Conservation (phyloP, 1,140 invertebrate genomes). For the Antheraea pernyi region DNA sequence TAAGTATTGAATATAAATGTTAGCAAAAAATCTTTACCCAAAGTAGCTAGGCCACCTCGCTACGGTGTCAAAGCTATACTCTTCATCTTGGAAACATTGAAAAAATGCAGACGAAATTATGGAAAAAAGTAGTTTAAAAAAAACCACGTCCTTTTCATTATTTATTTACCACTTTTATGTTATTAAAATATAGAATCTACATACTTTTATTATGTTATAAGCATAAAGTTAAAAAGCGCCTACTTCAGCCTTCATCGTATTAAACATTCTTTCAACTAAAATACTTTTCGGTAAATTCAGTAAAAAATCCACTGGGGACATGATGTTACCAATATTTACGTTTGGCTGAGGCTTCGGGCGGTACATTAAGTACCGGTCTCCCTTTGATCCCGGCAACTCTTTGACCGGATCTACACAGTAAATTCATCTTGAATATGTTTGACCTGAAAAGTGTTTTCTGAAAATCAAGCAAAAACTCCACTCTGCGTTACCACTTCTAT, state of each 20-base stretch:
- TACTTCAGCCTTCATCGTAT: neutral
- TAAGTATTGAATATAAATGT: too few relatives aligned
- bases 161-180: too few relatives aligned
- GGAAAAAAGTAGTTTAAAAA: too few relatives aligned
- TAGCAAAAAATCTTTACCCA: too few relatives aligned
- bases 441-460: constrained; percentile 18
- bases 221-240: neutral
- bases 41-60: too few relatives aligned
- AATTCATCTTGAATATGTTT: constrained; percentile 31
- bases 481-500: neutral
- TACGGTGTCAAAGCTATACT: too few relatives aligned
- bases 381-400: constrained; percentile 35
- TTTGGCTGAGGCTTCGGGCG: constrained; percentile 23
- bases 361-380: constrained; percentile 24
- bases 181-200: too few relatives aligned
- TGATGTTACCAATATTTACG: constrained; percentile 35
- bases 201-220: neutral
- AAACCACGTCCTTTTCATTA: too few relatives aligned
- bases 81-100: too few relatives aligned
- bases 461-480: constrained; percentile 12
- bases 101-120: too few relatives aligned
- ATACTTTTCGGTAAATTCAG: constrained; percentile 14
- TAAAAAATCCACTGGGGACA: constrained; percentile 25
- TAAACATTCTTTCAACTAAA: constrained; percentile 2
- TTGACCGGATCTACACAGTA: constrained; percentile 35